Base-by-base conservation (phyloP, 2,888 invertebrate genomes). In the Dioctria linearis region DNA sequence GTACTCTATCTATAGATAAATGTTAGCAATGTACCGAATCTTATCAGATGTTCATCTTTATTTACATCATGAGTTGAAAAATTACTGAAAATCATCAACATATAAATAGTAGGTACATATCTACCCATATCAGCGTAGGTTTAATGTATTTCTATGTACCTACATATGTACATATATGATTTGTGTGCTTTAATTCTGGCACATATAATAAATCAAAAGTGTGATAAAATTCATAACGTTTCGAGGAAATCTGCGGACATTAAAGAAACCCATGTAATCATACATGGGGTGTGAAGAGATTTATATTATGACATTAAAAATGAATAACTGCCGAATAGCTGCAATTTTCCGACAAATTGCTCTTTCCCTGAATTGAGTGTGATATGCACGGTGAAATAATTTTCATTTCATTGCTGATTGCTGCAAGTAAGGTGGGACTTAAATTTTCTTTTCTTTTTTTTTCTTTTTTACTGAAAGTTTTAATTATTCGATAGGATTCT, bases 311-410 rank as follows among this genome's bases (percentile, higher is more conserved):
- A 61, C 61, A 61, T 61, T 39, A 61, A 61, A 61, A 61, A 61
- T 61, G 61, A 61, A 61, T 61, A 61, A 61, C 61, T 61, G 61
- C 61, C 61, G 61, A 61, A 25, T 1, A 13, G 61, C 25, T 61
- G 61, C 6, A 61, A 61, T 61, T 61, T 61, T 39, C 37, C 61
- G 61, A 61, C 61, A 61, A 61, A 61, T 61, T 61, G 61, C 61
- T 57, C 61, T 6, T 61, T 39, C 25, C 11, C 61, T 11, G 61
- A 5, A 61, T 61, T 39, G 3, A 25, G 39, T 39, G 61, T 37
- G 61, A 61, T 61, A 39, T 61, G 5, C 37, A 8, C 11, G 61
- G 5, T 39, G 39, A 61, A 61, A 61, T 61, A 61, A 8, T 54
- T 61, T 13, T 25, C 39, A 61, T 61, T 61, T 61, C 25, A 61